Conservation (phyloP, 2,888 invertebrate genomes). For the Eubasilissa splendida region DNA sequence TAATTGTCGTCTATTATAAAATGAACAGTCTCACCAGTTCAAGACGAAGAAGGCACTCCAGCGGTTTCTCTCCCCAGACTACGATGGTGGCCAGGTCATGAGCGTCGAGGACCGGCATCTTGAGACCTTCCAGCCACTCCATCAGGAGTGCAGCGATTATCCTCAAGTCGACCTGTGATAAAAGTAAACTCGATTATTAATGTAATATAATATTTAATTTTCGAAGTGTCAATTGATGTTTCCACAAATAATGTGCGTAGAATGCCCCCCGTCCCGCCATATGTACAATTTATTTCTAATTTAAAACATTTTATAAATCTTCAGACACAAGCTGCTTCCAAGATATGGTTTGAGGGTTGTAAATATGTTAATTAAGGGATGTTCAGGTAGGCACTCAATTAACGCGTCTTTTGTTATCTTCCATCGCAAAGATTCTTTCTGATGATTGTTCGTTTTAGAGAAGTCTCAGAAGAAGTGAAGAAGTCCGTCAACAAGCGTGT, state of each 20-base stretch:
- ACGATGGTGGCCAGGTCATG: constrained; percentile 81
- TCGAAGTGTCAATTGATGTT: background rate
- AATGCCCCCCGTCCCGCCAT: too few relatives aligned
- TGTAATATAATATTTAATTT: background rate
- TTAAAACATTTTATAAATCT: background rate
- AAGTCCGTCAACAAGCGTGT: too few relatives aligned
- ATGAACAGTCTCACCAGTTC: constrained; percentile 65
- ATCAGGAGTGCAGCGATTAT: constrained; percentile 78
- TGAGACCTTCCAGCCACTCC: constrained; percentile 85
- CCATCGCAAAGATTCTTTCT: too few relatives aligned
- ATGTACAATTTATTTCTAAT: background rate
- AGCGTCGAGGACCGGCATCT: constrained; percentile 77
- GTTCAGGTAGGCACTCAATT: too few relatives aligned
- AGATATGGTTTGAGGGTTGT: too few relatives aligned
- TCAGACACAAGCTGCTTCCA: too few relatives aligned
- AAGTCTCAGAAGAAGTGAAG: too few relatives aligned
- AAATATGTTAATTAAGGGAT: too few relatives aligned
- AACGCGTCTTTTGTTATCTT: too few relatives aligned
- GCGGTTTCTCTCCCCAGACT: constrained; percentile 74
- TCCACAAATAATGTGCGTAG: background rate
- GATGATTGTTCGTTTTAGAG: too few relatives aligned
- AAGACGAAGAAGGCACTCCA: constrained; percentile 75
- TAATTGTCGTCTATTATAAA: too few relatives aligned
- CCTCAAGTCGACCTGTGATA: constrained; percentile 68
- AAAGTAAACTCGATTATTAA: background rate